phyloP scores from a whole-genome alignment of 2,113 vertebrate species.

The Lipotes vexillifer region DNA sequence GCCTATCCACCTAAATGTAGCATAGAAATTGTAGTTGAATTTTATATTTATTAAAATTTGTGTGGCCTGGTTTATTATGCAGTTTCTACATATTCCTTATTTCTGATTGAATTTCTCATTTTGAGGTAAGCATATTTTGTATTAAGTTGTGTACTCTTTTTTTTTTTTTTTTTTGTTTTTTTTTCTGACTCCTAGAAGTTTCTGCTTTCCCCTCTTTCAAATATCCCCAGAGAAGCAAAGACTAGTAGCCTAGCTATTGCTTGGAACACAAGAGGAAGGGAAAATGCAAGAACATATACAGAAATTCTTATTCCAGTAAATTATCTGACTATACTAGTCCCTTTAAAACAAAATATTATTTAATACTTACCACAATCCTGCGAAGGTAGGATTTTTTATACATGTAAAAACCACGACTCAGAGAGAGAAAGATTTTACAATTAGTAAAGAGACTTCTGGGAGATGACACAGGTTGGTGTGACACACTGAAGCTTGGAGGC shows the following conservation, averaged over 20 bases:
- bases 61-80: neutral
- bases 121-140: neutral
- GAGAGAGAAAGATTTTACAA: neutral
- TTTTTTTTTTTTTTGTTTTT: no score
- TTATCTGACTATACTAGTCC: neutral
- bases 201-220: neutral
- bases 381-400: neutral
- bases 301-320: constrained; percentile 15
- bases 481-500: neutral
- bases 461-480: neutral
- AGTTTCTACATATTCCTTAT: neutral
- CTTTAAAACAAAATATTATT: constrained; percentile 2
- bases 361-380: neutral
- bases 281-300: neutral
- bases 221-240: neutral
- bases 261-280: neutral
- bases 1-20: neutral
- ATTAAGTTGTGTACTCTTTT: neutral
- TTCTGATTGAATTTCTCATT: neutral
- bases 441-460: neutral
- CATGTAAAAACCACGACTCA: neutral
- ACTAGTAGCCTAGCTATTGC: neutral
- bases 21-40: neutral
- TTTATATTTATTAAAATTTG: neutral
- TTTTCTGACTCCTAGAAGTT: neutral